Percentiles rank a stretch among this genome's conserved stretches.
Conservation (phyloP, 1,140 invertebrate species). For the Drosophila paulistorum region DNA sequence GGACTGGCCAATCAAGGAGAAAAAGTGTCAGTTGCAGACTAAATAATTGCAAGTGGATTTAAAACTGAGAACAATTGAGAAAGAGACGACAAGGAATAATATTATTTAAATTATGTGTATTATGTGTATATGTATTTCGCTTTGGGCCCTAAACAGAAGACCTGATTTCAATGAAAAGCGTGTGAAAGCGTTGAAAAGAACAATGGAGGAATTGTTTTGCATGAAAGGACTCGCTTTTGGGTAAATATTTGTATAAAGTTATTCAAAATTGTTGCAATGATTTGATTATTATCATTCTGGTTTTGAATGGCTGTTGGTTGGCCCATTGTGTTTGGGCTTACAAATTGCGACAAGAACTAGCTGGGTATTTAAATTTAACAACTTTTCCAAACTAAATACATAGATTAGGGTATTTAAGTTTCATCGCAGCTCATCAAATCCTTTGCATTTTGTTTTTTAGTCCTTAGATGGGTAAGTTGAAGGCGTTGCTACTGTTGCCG, state of each 20-base stretch:
- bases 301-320: neutral
- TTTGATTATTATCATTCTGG: conserved; percentile 11
- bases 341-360: conserved; percentile 1
- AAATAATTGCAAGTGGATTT: neutral
- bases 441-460: neutral
- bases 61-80: too few relatives aligned
- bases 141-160: neutral
- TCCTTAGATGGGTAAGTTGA: neutral
- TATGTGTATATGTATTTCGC: neutral
- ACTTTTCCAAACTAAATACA: conserved; percentile 5
- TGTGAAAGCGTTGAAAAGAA: neutral
- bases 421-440: conserved; percentile 14
- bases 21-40: neutral
- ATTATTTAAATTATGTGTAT: too few relatives aligned
- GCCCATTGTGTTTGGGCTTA: neutral
- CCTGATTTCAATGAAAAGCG: neutral
- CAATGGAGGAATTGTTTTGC: neutral
- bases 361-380: conserved; percentile 4
- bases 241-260: neutral
- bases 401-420: conserved; percentile 1
- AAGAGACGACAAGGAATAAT: too few relatives aligned
- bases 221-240: neutral
- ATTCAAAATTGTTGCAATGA: neutral
- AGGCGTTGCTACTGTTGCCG: neutral
- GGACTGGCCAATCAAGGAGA: neutral